Conservation (phyloP, 2,113 vertebrate genomes). For the Eira barbara region DNA sequence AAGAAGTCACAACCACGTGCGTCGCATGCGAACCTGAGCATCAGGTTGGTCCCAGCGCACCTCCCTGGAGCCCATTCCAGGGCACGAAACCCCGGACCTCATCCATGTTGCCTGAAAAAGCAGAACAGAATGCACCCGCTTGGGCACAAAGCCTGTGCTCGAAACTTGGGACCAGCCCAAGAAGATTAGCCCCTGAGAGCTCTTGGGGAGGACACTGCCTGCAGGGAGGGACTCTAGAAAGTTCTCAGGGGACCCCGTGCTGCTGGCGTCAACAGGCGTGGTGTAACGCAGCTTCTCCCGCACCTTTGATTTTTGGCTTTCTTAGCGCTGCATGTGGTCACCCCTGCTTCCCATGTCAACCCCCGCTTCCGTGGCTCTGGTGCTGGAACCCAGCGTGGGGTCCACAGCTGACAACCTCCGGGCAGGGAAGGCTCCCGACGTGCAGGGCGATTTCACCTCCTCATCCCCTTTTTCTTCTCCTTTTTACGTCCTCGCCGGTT, state of each 20-base stretch:
- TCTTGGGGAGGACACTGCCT: background rate
- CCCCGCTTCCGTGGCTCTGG: background rate
- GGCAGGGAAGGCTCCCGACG: background rate
- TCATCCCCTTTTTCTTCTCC: background rate
- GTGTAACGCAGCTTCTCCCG: background rate
- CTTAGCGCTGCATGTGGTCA: background rate
- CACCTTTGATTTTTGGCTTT: background rate
- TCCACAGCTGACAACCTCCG: background rate
- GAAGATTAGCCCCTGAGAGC: background rate
- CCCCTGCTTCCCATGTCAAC: too few species aligned
- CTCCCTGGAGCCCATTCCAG: too few species aligned
- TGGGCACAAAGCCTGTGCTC: background rate
- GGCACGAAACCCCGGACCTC: too few species aligned
- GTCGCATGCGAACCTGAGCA: too few species aligned
- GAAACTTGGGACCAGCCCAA: background rate
- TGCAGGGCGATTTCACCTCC: background rate
- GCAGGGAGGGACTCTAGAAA: background rate
- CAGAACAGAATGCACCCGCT: background rate
- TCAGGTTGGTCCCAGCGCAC: too few species aligned
- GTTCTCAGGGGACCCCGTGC: background rate
- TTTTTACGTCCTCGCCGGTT: background rate
- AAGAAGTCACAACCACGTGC: accelerated
- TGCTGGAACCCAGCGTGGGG: background rate
- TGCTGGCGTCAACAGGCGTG: background rate
- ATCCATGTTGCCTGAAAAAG: background rate